Conservation (phyloP, 2,113 vertebrate genomes). For the Mus spicilegus region DNA sequence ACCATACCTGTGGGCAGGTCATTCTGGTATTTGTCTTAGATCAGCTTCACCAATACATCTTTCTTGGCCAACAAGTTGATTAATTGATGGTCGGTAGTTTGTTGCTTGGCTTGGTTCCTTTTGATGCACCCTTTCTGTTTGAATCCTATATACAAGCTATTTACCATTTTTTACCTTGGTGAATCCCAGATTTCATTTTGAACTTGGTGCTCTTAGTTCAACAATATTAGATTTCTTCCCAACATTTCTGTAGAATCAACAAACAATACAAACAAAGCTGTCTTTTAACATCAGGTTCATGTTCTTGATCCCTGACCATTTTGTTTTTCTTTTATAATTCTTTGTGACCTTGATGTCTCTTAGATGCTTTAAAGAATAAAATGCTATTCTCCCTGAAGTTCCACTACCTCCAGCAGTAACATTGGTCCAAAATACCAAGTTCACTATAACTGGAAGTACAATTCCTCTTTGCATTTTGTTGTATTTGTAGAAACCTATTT, state of each 20-base stretch:
- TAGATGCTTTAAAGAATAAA: not conserved
- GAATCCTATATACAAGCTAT: not conserved
- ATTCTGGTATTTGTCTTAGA: not conserved
- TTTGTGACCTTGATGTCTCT: conserved; percentile 1
- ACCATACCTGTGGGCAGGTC: not conserved
- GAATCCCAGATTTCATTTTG: not conserved
- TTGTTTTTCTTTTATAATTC: not conserved
- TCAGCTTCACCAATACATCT: not conserved
- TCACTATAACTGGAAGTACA: not conserved
- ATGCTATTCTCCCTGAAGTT: not conserved
- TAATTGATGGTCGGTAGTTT: not conserved
- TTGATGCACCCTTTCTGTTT: not conserved
- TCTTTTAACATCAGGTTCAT: not conserved
- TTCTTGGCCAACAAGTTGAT: not conserved
- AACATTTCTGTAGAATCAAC: not conserved
- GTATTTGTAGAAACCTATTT: not conserved
- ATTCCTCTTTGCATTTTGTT: not conserved
- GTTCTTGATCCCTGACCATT: not conserved
- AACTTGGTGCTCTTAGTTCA: not conserved
- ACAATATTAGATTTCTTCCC: not conserved
- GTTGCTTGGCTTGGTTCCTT: not conserved
- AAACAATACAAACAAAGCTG: not conserved
- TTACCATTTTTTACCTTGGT: not conserved
- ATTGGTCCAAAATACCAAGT: conserved; percentile 1
- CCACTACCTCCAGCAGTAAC: not conserved